Evolutionary conservation across 1,140 invertebrate genomes (phyloP), one percentile per base, ranked within the genome.

Genomic region (Rhynchophorus ferrugineus): DNA sequence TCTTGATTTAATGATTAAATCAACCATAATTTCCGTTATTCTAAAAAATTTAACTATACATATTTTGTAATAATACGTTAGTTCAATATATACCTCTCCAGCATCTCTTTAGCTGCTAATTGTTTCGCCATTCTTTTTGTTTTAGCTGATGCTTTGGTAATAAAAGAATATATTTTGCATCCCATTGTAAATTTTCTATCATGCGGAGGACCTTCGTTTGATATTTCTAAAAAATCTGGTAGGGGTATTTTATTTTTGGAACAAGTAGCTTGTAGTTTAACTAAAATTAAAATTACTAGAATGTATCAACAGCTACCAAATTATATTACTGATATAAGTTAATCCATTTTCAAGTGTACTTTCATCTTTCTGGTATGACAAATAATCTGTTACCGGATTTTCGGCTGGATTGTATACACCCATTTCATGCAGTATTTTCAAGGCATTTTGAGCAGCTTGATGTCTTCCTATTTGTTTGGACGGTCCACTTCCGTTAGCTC

Each of bases 171-270:
- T n/a, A 83, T 74, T 33, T 74, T 68, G 64, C 85, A 87, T 36
- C 78, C 71, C 60, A 83, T 78, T 9, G 81, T 80, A 61, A 86
- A 85, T 34, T 78, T 69, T 67, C 80, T 78, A 16, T 77, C 78
- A 67, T 85, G 83, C 7, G 85, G 78, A 19, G 82, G 80, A n/a
- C 85, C 85, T 57, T 81, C 74, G 60, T 84, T 82, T 3, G 71
- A 73, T n/a, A 74, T 66, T 36, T 77, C 74, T 19, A 77, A 68
- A 65, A 86, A 89, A 8, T 69, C 66, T 5, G 84, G 84, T 5
- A 75, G 71, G 11, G 76, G 73, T 42, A 85, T 73, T 51, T 79
- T 75, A 57, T 80, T 78, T 52, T 79, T 76, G 46, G 75, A 68
- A 60, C 85, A 87, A 2, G 86, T 63, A 33, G 71, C 69, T 61